A percentile compares a stretch with the other conserved stretches of the same genome.
These are phyloP conservation scores for Petrophora chlorosata DNA, from an alignment of 2,888 invertebrate genomes.

Conservation along the genomic window DNA sequence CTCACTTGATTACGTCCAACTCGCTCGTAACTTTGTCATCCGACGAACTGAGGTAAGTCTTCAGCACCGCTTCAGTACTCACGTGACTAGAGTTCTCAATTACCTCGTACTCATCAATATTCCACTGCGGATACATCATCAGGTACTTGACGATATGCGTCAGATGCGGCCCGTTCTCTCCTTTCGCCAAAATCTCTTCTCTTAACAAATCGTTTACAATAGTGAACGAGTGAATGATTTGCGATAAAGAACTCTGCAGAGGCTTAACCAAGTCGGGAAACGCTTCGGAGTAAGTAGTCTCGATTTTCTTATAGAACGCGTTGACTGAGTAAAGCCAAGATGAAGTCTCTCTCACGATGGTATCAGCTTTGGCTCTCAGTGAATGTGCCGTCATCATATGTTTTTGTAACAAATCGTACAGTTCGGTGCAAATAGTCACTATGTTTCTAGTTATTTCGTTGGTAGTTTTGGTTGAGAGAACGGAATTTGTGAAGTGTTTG, in stretches of 20 bases:
- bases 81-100: neutral
- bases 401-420: constrained; percentile 45
- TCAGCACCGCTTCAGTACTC: constrained; percentile 7
- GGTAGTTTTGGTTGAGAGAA: constrained; percentile 60
- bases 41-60: constrained; percentile 21
- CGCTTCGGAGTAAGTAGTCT: constrained; percentile 82
- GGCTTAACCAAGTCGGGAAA: constrained; percentile 92
- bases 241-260: constrained; percentile 86
- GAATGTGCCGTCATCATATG: constrained; percentile 41
- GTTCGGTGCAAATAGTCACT: constrained; percentile 43
- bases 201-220: constrained; percentile 80
- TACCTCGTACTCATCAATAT: constrained; percentile 29
- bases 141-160: constrained; percentile 67
- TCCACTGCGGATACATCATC: constrained; percentile 76
- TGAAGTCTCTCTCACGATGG: constrained; percentile 66
- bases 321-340: constrained; percentile 82
- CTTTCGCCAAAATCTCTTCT: constrained; percentile 64
- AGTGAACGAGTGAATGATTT: constrained; percentile 86
- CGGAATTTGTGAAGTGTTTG: constrained; percentile 73
- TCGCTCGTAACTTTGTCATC: constrained; percentile 52
- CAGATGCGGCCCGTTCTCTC: constrained; percentile 56
- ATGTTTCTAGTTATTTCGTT: constrained; percentile 54
- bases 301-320: constrained; percentile 82
- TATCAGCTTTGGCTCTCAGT: constrained; percentile 49
- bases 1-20: constrained; percentile 79